phyloP scores from a whole-genome alignment of 2,113 vertebrate genomes.

The Leucoraja erinaceus region DNA sequence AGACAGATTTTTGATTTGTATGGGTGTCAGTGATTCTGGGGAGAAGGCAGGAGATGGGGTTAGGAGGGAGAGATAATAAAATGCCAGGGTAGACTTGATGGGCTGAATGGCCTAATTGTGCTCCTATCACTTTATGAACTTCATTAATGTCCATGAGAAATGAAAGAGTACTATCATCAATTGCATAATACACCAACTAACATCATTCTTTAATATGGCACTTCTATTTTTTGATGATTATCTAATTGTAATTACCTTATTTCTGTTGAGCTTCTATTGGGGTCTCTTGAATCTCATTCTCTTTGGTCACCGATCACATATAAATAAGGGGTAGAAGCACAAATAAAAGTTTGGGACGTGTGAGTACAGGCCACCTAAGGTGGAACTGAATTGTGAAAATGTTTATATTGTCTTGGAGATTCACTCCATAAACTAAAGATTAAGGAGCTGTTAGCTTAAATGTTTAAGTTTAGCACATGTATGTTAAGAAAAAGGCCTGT shows the following conservation, averaged over 20 bases:
- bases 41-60: no score
- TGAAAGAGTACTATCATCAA: neutral
- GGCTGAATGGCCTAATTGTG: no score
- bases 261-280: neutral
- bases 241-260: neutral
- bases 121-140: no score
- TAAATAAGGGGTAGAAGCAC: neutral
- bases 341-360: neutral
- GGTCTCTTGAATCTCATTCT: neutral
- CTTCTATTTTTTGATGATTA: no score
- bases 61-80: no score
- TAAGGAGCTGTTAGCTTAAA: neutral
- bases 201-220: neutral
- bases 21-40: no score
- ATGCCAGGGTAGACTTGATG: no score
- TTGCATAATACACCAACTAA: neutral
- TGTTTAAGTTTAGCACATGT: neutral
- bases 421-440: neutral
- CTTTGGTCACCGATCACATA: neutral
- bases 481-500: neutral
- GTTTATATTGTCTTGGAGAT: neutral
- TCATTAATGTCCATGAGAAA: neutral
- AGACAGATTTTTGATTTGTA: no score
- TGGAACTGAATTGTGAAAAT: constrained; percentile 1
- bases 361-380: neutral